Conservation (phyloP, 2,797 vertebrate genomes). For the Eurystomus glaucurus region DNA sequence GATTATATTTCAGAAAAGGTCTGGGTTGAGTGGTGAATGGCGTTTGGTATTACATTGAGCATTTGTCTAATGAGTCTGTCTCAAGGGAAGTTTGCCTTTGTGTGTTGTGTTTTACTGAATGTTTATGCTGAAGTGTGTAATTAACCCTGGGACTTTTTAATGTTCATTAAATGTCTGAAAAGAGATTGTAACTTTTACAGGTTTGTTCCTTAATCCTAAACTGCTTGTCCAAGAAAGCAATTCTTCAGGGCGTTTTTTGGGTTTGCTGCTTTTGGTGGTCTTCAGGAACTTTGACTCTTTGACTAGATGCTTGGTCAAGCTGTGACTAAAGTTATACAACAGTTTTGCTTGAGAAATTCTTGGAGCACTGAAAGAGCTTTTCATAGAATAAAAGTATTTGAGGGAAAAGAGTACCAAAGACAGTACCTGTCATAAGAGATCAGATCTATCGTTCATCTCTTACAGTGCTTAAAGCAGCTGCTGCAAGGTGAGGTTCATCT, state of each 20-base stretch:
- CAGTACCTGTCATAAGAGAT: neutral
- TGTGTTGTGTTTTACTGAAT: neutral
- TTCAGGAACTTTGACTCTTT: neutral
- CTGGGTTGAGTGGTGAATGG: neutral
- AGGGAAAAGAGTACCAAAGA: neutral
- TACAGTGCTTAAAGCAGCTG: neutral
- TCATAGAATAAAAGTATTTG: neutral
- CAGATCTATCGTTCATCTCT: neutral
- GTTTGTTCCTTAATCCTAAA: neutral
- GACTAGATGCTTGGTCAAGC: accelerated
- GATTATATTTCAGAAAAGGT: neutral
- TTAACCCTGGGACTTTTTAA: neutral
- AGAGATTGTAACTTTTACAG: neutral
- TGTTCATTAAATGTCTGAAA: neutral
- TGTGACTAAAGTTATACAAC: neutral
- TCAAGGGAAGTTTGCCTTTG: neutral
- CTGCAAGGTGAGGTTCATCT: neutral
- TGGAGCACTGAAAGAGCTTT: neutral
- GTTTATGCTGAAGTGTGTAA: neutral
- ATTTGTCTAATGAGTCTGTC: neutral
- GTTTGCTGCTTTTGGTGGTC: neutral
- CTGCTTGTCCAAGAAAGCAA: neutral
- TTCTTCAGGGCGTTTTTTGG: neutral
- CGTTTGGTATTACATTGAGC: neutral
- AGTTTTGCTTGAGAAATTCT: neutral